Conservation (phyloP, 2,888 invertebrate species). For the Tetramorium bicarinatum region DNA sequence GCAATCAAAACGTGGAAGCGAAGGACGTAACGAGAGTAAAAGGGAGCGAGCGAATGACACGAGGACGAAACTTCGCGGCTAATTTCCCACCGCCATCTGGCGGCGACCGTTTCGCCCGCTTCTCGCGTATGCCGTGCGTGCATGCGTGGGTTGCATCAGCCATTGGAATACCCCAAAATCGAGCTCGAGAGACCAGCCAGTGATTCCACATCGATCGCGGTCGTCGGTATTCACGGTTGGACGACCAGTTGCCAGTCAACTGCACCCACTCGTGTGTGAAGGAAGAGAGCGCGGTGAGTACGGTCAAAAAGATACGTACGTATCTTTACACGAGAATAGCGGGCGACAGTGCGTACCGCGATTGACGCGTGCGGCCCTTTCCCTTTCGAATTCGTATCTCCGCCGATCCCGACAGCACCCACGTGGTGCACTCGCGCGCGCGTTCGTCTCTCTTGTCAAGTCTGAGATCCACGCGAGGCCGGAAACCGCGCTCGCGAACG, state of each 20-base stretch:
- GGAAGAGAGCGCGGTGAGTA: constrained; percentile 6
- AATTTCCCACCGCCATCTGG: constrained; percentile 59
- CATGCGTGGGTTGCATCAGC: constrained; percentile 75
- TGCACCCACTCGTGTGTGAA: neutral
- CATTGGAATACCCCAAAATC: constrained; percentile 72
- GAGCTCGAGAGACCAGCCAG: constrained; percentile 55
- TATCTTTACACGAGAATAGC: no score
- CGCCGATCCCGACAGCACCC: neutral
- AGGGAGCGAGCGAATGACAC: neutral
- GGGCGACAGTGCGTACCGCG: neutral
- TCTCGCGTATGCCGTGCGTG: constrained; percentile 11
- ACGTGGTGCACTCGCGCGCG: constrained; percentile 26
- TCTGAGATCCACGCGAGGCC: no score
- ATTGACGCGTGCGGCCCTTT: neutral
- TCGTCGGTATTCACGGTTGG: constrained; percentile 75
- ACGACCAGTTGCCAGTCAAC: constrained; percentile 57
- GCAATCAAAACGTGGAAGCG: no score
- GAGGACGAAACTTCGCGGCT: neutral
- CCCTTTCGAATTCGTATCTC: neutral
- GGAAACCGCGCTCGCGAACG: no score
- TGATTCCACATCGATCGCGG: constrained; percentile 74
- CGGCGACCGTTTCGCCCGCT: neutral
- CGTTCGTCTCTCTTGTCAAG: no score
- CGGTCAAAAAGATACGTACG: neutral
- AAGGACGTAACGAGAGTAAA: neutral